Conservation (phyloP, 2,888 invertebrate genomes). For the Orthosia incerta region DNA sequence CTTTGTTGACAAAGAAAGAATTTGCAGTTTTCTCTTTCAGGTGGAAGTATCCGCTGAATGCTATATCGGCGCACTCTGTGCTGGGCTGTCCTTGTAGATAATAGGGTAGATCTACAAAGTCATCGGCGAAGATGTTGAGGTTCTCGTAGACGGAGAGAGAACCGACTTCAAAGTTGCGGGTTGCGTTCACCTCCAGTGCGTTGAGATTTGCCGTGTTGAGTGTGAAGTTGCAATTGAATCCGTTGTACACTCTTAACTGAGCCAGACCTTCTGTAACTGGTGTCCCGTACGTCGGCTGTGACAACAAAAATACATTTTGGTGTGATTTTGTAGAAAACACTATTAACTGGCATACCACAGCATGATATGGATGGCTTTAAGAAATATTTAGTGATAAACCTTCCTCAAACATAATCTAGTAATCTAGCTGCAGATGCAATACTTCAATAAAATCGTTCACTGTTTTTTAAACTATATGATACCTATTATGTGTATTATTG, state of each 20-base stretch:
- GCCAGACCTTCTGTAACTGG: constrained; percentile 91
- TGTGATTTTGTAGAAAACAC: not conserved
- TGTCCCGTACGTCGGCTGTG: constrained; percentile 91
- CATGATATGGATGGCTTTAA: not conserved
- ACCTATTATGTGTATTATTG: too few relatives aligned
- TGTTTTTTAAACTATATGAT: not conserved
- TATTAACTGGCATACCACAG: not conserved
- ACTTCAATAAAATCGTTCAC: not conserved
- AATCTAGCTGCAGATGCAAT: not conserved
- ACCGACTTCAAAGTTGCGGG: constrained; percentile 67
- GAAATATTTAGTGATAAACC: too few relatives aligned
- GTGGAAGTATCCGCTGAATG: constrained; percentile 73
- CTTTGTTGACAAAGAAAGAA: constrained; percentile 81
- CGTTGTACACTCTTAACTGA: constrained; percentile 94
- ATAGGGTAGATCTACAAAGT: constrained; percentile 78
- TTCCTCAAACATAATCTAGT: too few relatives aligned
- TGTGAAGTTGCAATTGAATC: constrained; percentile 90
- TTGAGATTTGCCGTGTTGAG: constrained; percentile 71
- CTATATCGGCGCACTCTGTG: constrained; percentile 71
- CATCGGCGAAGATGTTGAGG: constrained; percentile 77
- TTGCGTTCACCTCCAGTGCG: constrained; percentile 58
- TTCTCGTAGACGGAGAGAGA: constrained; percentile 86
- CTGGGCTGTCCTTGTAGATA: constrained; percentile 76
- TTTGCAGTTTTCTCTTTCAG: constrained; percentile 82
- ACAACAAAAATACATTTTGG: constrained; percentile 33